Conservation (phyloP, 2,888 invertebrate species). For the Netelia virgata region DNA sequence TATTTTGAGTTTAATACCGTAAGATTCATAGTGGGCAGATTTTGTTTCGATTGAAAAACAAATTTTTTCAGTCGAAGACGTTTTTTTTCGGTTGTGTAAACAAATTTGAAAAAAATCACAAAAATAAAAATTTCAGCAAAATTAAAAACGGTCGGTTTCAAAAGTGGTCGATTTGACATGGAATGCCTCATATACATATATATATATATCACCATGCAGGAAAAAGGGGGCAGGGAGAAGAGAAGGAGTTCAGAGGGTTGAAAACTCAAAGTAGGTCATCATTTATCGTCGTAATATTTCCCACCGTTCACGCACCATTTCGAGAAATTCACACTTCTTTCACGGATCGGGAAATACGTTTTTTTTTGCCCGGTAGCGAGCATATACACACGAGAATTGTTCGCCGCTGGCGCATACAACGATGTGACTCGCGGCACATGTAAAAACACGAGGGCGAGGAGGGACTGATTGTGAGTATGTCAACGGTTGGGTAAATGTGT, state of each 20-base stretch:
- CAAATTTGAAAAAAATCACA: too few relatives aligned
- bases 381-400: conserved; percentile 24
- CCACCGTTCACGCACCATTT: conserved; percentile 59
- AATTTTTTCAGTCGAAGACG: too few relatives aligned
- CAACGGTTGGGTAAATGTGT: conserved; percentile 47
- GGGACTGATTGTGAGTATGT: conserved; percentile 29
- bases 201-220: conserved; percentile 11
- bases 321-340: conserved; percentile 68
- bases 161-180: too few relatives aligned
- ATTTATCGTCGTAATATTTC: conserved; percentile 65
- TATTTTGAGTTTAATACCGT: too few relatives aligned
- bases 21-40: too few relatives aligned
- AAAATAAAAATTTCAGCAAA: too few relatives aligned
- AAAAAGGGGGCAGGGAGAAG: background rate
- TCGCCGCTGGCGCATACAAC: background rate
- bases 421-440: conserved; percentile 6
- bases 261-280: conserved; percentile 38
- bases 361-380: background rate
- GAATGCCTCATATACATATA: too few relatives aligned
- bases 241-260: background rate
- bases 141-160: too few relatives aligned
- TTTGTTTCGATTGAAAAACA: too few relatives aligned
- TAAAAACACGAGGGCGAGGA: conserved; percentile 23
- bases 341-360: conserved; percentile 50
- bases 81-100: too few relatives aligned